phyloP scores from a whole-genome alignment of 2,113 vertebrate species.

The Sylvicapra grimmia region DNA sequence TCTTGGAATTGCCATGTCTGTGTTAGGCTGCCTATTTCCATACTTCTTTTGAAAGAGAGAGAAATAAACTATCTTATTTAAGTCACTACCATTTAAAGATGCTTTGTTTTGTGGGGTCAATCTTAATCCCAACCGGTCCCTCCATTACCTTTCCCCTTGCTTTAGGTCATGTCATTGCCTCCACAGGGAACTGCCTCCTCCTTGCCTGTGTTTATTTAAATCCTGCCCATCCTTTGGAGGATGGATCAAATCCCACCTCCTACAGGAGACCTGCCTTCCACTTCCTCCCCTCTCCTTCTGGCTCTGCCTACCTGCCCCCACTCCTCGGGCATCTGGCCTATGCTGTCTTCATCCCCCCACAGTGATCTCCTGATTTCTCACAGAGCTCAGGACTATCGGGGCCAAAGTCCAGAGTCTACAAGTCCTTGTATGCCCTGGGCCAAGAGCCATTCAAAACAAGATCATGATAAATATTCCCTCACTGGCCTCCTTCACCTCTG shows the following conservation, averaged over 20 bases:
- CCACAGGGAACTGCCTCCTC: neutral
- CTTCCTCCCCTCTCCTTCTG: slow-evolving; percentile 29
- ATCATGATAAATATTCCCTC: neutral
- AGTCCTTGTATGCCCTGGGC: neutral
- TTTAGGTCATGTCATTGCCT: neutral
- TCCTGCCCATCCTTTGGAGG: slow-evolving; percentile 14
- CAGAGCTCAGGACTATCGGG: neutral
- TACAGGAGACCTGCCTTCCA: slow-evolving; percentile 7
- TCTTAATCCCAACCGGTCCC: neutral
- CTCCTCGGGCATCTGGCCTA: neutral
- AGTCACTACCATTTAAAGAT: neutral
- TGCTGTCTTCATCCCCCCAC: neutral
- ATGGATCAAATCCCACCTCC: slow-evolving; percentile 56
- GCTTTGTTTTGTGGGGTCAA: fast-evolving
- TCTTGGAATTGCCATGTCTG: neutral
- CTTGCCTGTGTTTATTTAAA: slow-evolving; percentile 31
- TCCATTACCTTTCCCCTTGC: neutral
- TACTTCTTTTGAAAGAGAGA: neutral
- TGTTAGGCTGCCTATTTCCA: neutral
- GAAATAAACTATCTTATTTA: neutral
- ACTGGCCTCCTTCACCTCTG: neutral
- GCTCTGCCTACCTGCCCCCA: neutral
- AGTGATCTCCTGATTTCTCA: neutral
- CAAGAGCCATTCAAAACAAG: neutral
- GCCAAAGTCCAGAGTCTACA: neutral